Conservation (phyloP, 1,140 invertebrate genomes). For the Anadara kagoshimensis region DNA sequence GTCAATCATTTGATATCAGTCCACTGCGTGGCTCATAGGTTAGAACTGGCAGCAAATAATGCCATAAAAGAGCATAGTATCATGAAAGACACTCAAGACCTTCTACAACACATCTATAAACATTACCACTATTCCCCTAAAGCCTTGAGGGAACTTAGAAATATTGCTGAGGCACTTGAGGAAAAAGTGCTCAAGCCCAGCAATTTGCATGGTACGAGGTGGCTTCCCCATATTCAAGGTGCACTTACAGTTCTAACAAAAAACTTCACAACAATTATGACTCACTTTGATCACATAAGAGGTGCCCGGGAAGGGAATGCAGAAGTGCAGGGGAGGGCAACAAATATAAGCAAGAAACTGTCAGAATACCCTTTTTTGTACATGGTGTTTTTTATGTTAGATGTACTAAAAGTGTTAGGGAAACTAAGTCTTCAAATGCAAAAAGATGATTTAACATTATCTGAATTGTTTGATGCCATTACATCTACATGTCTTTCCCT, state of each 20-base stretch:
- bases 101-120: slow-evolving; percentile 1
- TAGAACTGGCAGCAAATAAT: slow-evolving; percentile 7
- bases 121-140: slow-evolving; percentile 13
- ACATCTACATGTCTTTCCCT: slow-evolving; percentile 6
- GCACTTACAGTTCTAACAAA: neutral
- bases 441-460: slow-evolving; percentile 7
- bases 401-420: neutral
- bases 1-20: neutral
- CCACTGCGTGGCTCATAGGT: slow-evolving; percentile 6
- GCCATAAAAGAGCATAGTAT: slow-evolving; percentile 4
- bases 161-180: slow-evolving; percentile 1
- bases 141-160: neutral
- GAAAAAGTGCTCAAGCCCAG: neutral
- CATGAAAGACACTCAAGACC: slow-evolving; percentile 4
- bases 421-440: slow-evolving; percentile 13
- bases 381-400: slow-evolving; percentile 5
- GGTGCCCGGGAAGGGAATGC: slow-evolving; percentile 7
- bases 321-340: slow-evolving; percentile 13
- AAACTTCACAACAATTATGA: neutral
- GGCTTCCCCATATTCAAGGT: slow-evolving; percentile 1
- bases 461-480: slow-evolving; percentile 12
- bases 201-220: slow-evolving; percentile 1
- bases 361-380: slow-evolving; percentile 14
- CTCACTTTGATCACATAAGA: neutral
- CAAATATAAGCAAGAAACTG: slow-evolving; percentile 10